Evolutionary conservation across 2,888 invertebrate genomes (phyloP), one percentile per base, ranked within the genome.

Genomic region (Sphinx pinastri): DNA sequence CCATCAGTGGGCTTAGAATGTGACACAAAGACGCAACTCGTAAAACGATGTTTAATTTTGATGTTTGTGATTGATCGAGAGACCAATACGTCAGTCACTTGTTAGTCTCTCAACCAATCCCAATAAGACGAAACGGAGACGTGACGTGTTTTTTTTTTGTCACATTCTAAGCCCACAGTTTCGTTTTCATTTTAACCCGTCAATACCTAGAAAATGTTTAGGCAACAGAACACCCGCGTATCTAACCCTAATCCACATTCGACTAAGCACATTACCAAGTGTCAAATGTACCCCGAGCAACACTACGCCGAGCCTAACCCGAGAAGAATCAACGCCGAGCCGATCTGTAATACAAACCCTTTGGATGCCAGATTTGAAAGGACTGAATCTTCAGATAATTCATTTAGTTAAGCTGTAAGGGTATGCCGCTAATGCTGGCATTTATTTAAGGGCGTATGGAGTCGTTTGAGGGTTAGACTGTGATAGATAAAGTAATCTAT

Each of bases 251-350:
- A 63, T n/a, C 47, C 49, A 47, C n/a, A 63, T 69, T 69, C 52
- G 47, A 2, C 6, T 63, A 68, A 58, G 52, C 67, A 38, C 55
- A 70, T 70, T 67, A 70, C 67, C 58, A 14, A 45, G 67, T 57
- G 67, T 68, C 70, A 67, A 67, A 67, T 54, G 51, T 68, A 57
- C 67, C 31, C 16, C n/a, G 10, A 49, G 66, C 54, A 67, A 70
- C 52, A 54, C 16, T 45, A 68, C 67, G 52, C 69, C 52, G 45
- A 69, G 45, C 69, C 25, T 8, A 63, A 45, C 54, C n/a, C 54
- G 45, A 19, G 38, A 63, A 63, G 63, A 45, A 63, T 69, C 52
- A 69, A 16, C 55, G 55, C 55, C 54, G 47, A 47, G 51, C 51
- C 58, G 54, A 69, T 69, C 54, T 25, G 69, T 54, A 63, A 69